phyloP scores from a whole-genome alignment of 2,113 vertebrate species.

The Pteropus alecto region DNA sequence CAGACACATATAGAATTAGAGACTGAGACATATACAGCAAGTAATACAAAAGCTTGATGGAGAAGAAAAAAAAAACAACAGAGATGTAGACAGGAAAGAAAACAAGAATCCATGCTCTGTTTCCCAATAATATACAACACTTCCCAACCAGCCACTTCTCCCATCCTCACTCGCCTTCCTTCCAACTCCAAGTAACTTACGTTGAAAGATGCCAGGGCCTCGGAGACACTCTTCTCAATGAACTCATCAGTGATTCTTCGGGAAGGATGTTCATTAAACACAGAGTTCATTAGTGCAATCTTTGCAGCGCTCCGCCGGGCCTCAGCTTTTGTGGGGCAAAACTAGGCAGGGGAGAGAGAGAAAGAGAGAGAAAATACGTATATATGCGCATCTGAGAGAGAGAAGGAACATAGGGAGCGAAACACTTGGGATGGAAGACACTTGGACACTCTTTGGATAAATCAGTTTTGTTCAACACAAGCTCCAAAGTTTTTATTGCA shows the following conservation, averaged over 20 bases:
- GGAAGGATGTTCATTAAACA: conserved; percentile 98
- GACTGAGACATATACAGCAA: background rate
- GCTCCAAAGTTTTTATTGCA: background rate
- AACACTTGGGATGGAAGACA: background rate
- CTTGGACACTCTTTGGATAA: background rate
- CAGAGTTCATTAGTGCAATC: conserved; percentile 98
- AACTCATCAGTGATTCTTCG: conserved; percentile 96
- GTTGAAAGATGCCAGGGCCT: conserved; percentile 96
- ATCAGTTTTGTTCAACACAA: background rate
- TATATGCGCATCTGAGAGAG: background rate
- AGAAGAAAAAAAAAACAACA: conserved; percentile 37
- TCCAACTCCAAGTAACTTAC: conserved; percentile 82
- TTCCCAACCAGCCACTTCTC: background rate
- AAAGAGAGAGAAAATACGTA: background rate
- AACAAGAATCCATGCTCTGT: background rate
- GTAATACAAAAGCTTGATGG: background rate
- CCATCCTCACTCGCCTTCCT: background rate
- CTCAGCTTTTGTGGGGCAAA: conserved; percentile 97
- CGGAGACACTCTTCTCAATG: conserved; percentile 97
- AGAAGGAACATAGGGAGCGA: background rate
- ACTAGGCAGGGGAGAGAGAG: conserved; percentile 82
- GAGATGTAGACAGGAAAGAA: background rate
- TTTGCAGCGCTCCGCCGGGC: conserved; percentile 95
- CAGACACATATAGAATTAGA: background rate
- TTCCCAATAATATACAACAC: background rate